A percentile compares a stretch with the other conserved stretches of the same genome.
Conservation (phyloP, 2,888 invertebrate genomes). For the Ischnus inquisitorius region DNA sequence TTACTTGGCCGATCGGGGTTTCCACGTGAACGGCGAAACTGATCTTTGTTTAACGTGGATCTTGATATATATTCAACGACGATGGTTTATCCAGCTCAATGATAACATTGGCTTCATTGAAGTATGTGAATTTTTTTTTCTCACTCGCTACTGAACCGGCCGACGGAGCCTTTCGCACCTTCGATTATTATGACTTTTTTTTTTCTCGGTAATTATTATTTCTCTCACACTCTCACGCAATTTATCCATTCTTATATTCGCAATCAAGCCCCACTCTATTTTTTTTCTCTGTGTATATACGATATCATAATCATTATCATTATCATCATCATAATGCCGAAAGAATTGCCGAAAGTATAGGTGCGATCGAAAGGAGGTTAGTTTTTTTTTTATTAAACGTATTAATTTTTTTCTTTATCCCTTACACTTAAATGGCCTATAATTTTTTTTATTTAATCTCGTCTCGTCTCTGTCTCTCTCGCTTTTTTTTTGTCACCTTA, state of each 20-base stretch:
- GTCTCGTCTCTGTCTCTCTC: constrained; percentile 73
- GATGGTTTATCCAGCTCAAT: constrained; percentile 30
- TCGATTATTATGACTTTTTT: constrained; percentile 60
- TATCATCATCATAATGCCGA: constrained; percentile 69
- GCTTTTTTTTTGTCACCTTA: constrained; percentile 78
- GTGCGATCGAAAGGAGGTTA: constrained; percentile 70
- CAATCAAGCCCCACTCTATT: constrained; percentile 58
- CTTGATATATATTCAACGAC: constrained; percentile 40
- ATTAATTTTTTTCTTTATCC: constrained; percentile 76
- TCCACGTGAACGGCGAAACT: constrained; percentile 64
- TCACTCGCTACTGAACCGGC: constrained; percentile 83
- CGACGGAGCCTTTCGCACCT: constrained; percentile 81
- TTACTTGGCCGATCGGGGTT: constrained; percentile 64
- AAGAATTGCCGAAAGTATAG: constrained; percentile 72
- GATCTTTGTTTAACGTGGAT: constrained; percentile 44
- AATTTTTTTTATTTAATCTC: constrained; percentile 74
- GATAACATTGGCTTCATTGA: constrained; percentile 38
- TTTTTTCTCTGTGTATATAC: constrained; percentile 63
- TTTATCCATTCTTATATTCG: constrained; percentile 65
- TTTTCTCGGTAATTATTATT: constrained; percentile 65
- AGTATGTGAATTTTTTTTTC: constrained; percentile 54
- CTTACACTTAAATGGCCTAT: constrained; percentile 73
- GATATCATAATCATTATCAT: constrained; percentile 69
- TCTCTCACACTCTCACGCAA: constrained; percentile 72
- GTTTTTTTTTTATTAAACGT: constrained; percentile 73